Evolutionary conservation across 2,888 invertebrate species (phyloP).

Genomic region (Mythimna albipuncta): DNA sequence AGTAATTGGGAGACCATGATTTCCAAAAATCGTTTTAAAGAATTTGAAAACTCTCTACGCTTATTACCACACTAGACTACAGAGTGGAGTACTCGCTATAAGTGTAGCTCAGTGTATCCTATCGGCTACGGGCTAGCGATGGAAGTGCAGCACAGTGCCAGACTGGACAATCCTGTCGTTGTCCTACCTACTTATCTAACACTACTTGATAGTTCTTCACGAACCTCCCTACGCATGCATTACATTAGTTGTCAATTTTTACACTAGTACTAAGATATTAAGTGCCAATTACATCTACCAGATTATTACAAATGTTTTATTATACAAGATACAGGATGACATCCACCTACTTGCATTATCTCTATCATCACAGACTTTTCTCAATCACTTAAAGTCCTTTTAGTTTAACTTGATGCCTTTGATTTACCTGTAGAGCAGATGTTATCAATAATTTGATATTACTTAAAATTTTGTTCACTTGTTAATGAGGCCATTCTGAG

Average conservation of each 20-base stretch:
- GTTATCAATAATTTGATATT: conserved; percentile 48
- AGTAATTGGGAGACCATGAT: conserved; percentile 57
- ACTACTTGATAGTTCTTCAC: conserved; percentile 48
- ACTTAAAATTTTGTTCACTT: conserved; percentile 5
- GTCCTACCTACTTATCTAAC: conserved; percentile 38
- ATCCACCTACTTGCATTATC: conserved; percentile 49
- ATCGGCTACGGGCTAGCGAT: conserved; percentile 14
- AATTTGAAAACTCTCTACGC: conserved; percentile 41
- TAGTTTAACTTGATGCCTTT: conserved; percentile 54
- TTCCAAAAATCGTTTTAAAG: conserved; percentile 47
- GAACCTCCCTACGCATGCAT: conserved; percentile 46
- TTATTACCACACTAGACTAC: conserved; percentile 38
- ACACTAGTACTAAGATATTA: conserved; percentile 38
- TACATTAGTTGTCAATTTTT: conserved; percentile 35
- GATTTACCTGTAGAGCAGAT: conserved; percentile 58
- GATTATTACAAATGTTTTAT: conserved; percentile 32
- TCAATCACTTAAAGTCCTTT: conserved; percentile 57
- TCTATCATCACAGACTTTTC: conserved; percentile 63
- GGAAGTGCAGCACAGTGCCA: conserved; percentile 2
- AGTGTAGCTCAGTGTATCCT: conserved; percentile 19
- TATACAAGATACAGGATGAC: conserved; percentile 42
- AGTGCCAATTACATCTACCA: conserved; percentile 41
- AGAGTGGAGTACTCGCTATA: conserved; percentile 32
- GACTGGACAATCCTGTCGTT: conserved; percentile 6
- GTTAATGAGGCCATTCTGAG: conserved; percentile 38